These are phyloP conservation scores for Rissa tridactyla DNA, from an alignment of 2,113 vertebrate species.

Conservation along the genomic window DNA sequence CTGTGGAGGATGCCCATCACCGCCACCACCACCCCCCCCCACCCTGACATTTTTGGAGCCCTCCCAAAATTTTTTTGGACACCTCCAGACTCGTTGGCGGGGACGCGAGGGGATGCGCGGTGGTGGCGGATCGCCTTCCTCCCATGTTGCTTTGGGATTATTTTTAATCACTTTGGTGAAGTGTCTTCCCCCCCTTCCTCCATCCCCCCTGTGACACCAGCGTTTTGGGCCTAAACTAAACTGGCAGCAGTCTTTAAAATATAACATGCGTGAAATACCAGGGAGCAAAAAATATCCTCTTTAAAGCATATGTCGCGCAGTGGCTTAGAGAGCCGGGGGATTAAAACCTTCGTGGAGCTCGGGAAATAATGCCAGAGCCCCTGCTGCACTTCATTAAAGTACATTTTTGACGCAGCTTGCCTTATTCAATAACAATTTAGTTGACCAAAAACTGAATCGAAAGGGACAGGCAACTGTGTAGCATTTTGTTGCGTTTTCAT, in stretches of 20 bases:
- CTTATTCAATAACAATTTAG: background rate
- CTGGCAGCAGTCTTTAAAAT: background rate
- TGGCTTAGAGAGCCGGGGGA: background rate
- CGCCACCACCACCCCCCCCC: no score
- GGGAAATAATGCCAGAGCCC: conserved; percentile 18
- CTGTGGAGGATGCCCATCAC: background rate
- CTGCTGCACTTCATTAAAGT: conserved; percentile 49
- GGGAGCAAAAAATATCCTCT: background rate
- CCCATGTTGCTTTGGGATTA: background rate
- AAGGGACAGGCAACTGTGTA: background rate
- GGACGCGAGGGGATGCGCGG: background rate
- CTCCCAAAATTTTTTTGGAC: background rate
- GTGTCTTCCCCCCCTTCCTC: no score
- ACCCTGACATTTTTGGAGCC: accelerated
- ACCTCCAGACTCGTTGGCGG: background rate
- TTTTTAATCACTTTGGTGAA: background rate
- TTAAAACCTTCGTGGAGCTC: conserved; percentile 3
- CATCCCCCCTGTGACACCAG: background rate
- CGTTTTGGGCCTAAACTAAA: background rate
- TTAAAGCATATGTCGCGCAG: background rate
- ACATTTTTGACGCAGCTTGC: conserved; percentile 37
- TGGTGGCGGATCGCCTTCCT: accelerated
- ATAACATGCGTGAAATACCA: background rate
- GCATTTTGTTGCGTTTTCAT: background rate
- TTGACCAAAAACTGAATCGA: background rate